Evolutionary conservation across 2,888 invertebrate species (phyloP).

Genomic region (Ectobius pallidus): DNA sequence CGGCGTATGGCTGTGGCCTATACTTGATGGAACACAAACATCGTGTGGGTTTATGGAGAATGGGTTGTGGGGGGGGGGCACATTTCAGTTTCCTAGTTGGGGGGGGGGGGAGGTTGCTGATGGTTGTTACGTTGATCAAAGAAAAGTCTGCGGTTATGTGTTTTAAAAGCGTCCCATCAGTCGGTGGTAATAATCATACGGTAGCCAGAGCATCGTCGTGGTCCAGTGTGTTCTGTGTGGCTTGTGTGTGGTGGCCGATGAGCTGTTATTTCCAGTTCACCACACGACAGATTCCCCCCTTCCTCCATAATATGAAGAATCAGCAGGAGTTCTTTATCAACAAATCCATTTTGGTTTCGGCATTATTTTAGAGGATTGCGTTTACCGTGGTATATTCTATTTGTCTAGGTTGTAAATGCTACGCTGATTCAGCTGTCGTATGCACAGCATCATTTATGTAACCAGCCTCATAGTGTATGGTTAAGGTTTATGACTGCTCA

Average conservation of each 20-base stretch:
- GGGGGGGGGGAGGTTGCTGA: neutral
- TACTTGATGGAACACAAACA: constrained; percentile 14
- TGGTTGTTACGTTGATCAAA: constrained; percentile 11
- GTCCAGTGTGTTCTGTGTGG: neutral
- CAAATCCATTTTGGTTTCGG: constrained; percentile 9
- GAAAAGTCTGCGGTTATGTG: constrained; percentile 18
- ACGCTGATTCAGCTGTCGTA: too few relatives aligned
- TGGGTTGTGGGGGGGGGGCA: too few relatives aligned
- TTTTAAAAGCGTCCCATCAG: constrained; percentile 17
- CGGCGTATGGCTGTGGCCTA: neutral
- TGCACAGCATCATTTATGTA: too few relatives aligned
- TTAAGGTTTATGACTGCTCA: too few relatives aligned
- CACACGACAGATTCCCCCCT: neutral
- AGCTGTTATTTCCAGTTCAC: neutral
- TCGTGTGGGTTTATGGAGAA: neutral
- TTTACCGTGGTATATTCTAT: neutral
- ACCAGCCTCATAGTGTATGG: too few relatives aligned
- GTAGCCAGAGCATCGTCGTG: neutral
- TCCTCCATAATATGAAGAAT: constrained; percentile 9
- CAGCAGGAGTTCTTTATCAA: constrained; percentile 23
- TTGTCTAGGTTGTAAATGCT: neutral
- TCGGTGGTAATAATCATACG: neutral
- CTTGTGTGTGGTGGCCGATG: neutral
- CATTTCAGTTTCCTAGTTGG: too few relatives aligned
- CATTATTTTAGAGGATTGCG: constrained; percentile 2